A percentile compares a stretch with the other conserved stretches of the same genome.
These are phyloP conservation scores for Antrozous pallidus DNA, from an alignment of 2,797 vertebrate species.

Conservation along the genomic window DNA sequence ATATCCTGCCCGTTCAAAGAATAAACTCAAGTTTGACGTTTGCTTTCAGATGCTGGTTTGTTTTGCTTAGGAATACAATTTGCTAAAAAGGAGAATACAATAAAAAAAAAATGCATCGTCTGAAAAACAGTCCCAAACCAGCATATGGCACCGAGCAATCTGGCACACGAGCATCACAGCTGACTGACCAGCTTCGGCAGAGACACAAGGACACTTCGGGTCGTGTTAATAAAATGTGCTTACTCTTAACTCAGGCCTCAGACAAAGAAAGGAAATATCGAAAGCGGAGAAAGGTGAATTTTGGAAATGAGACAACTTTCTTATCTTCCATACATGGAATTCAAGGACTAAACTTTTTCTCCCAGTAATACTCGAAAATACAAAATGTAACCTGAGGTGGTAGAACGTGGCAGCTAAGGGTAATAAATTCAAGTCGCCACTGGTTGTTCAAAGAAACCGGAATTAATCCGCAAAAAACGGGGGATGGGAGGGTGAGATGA, in stretches of 20 bases:
- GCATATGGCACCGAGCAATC: constrained; percentile 11
- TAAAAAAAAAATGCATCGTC: constrained; percentile 26
- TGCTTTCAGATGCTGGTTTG: constrained; percentile 2
- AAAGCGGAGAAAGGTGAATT: constrained; percentile 43
- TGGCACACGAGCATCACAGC: neutral
- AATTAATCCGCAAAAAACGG: constrained; percentile 36
- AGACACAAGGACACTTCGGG: constrained; percentile 59
- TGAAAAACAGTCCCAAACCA: neutral
- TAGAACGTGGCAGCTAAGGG: neutral
- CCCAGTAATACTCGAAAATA: constrained; percentile 7
- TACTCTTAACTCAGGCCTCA: constrained; percentile 34
- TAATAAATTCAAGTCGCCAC: neutral
- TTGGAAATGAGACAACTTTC: constrained; percentile 50
- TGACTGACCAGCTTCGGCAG: constrained; percentile 17
- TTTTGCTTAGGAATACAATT: constrained; percentile 13
- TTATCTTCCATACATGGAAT: constrained; percentile 40
- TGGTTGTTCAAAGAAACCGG: constrained; percentile 49
- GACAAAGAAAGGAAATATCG: constrained; percentile 60
- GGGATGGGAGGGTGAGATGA: neutral
- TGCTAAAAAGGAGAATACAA: constrained; percentile 2
- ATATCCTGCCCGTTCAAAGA: constrained; percentile 50
- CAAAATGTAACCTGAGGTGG: constrained; percentile 19
- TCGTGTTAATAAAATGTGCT: constrained; percentile 53
- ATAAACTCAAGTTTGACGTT: constrained; percentile 52
- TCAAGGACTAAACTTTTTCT: constrained; percentile 46